phyloP scores from a whole-genome alignment of 2,888 invertebrate species.

The Agrotis puta region DNA sequence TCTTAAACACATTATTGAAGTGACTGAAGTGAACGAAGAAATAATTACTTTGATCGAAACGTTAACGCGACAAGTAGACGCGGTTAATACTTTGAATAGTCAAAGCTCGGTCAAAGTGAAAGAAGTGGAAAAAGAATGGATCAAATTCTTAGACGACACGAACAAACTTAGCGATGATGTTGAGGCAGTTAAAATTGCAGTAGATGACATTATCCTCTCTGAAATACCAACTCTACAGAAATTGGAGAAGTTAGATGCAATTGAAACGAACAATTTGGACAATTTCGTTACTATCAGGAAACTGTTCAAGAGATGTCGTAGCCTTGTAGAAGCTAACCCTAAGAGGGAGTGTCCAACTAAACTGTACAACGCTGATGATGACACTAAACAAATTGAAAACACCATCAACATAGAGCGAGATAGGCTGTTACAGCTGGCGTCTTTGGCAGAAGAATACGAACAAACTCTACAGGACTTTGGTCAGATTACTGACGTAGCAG shows the following conservation, averaged over 20 bases:
- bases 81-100: conserved; percentile 92
- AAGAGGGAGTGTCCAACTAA: conserved; percentile 93
- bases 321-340: conserved; percentile 93
- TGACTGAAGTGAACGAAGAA: conserved; percentile 92
- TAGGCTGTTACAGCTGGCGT: conserved; percentile 93
- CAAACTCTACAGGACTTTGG: conserved; percentile 96
- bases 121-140: conserved; percentile 93
- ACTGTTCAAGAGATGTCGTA: conserved; percentile 92
- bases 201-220: conserved; percentile 91
- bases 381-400: conserved; percentile 93
- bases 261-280: conserved; percentile 93
- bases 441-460: conserved; percentile 96
- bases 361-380: conserved; percentile 92
- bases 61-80: conserved; percentile 92
- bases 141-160: conserved; percentile 92
- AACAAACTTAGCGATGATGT: conserved; percentile 90
- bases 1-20: conserved; percentile 92
- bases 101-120: conserved; percentile 84
- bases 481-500: conserved; percentile 96
- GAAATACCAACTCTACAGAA: conserved; percentile 93
- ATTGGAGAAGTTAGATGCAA: conserved; percentile 93
- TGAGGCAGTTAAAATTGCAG: conserved; percentile 85
- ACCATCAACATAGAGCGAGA: conserved; percentile 94
- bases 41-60: conserved; percentile 92
- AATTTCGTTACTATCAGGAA: conserved; percentile 92